Evolutionary conservation across 2,888 invertebrate genomes (phyloP).

Genomic region (Aproaerema taeniolella): DNA sequence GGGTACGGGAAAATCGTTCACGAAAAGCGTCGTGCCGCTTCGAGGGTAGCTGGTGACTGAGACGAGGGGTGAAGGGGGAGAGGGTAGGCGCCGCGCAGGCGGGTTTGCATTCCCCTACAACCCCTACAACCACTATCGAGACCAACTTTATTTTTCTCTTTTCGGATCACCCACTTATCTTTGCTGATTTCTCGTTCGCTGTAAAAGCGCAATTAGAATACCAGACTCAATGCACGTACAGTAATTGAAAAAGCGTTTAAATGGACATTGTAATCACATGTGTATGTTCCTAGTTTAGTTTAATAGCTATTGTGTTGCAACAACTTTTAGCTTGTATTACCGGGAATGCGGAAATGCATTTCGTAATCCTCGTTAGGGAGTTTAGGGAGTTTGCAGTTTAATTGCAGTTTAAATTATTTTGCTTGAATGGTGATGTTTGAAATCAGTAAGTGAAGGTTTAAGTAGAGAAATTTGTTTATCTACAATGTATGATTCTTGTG

Average conservation of each 20-base stretch:
- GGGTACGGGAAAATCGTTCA: constrained; percentile 11
- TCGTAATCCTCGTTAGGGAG: too few species aligned
- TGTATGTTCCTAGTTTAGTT: too few species aligned
- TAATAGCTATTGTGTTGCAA: too few species aligned
- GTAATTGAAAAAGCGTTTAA: background rate
- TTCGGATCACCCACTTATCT: constrained; percentile 47
- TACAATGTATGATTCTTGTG: too few species aligned
- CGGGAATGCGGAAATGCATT: too few species aligned
- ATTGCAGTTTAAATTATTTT: too few species aligned
- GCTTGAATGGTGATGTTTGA: too few species aligned
- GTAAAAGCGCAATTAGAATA: constrained; percentile 36
- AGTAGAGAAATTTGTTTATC: too few species aligned
- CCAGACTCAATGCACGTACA: constrained; percentile 2
- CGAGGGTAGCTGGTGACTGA: constrained; percentile 40
- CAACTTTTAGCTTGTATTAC: too few species aligned
- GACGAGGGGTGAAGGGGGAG: constrained; percentile 6
- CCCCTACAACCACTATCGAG: constrained; percentile 28
- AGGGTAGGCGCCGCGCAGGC: constrained; percentile 46
- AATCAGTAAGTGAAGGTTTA: too few species aligned
- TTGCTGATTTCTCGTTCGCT: constrained; percentile 29
- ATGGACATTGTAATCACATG: too few species aligned
- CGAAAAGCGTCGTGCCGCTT: constrained; percentile 30
- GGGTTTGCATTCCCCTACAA: constrained; percentile 19
- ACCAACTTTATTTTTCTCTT: constrained; percentile 48
- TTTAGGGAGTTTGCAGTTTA: too few species aligned